A percentile compares a stretch with the other conserved stretches of the same genome.
Evolutionary conservation across 2,888 invertebrate species (phyloP).

Genomic region (Cheilosia soror): DNA sequence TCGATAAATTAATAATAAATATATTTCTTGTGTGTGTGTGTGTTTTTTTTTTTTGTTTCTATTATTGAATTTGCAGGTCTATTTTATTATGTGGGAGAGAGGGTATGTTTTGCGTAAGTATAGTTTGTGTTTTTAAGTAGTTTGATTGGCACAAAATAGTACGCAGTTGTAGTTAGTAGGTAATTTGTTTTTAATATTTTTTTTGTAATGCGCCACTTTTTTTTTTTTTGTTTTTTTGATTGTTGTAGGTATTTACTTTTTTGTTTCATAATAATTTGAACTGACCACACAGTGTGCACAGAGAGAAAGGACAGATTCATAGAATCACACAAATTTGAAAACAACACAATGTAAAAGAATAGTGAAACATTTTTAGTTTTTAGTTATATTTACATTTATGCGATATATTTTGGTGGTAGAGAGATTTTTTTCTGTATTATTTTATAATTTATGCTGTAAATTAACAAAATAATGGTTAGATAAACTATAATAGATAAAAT

Average conservation of each 20-base stretch:
- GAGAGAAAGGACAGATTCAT: constrained; percentile 10
- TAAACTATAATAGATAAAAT: constrained; percentile 16
- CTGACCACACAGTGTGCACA: constrained; percentile 41
- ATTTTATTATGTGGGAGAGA: constrained; percentile 1
- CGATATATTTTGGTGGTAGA: constrained; percentile 26
- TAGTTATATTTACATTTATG: constrained; percentile 40
- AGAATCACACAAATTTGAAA: constrained; percentile 1
- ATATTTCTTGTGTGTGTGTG: not conserved
- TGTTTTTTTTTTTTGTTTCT: not conserved
- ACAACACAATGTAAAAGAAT: constrained; percentile 22
- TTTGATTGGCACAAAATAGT: constrained; percentile 42
- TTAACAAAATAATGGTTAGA: not conserved
- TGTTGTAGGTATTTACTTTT: constrained; percentile 19
- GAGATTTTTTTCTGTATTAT: constrained; percentile 6
- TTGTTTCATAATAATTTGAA: constrained; percentile 12
- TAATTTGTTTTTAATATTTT: constrained; percentile 8
- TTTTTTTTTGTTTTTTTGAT: constrained; percentile 23
- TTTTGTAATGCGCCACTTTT: not conserved
- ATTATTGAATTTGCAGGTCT: constrained; percentile 22
- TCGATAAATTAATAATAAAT: constrained; percentile 8
- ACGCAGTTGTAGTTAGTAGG: constrained; percentile 15
- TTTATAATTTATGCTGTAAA: not conserved
- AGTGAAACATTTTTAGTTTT: constrained; percentile 11
- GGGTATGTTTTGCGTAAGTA: not conserved
- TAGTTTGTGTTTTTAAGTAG: constrained; percentile 2